These are phyloP conservation scores for Hirtodrosophila alboralis DNA, from an alignment of 2,888 invertebrate species.

Conservation along the genomic window DNA sequence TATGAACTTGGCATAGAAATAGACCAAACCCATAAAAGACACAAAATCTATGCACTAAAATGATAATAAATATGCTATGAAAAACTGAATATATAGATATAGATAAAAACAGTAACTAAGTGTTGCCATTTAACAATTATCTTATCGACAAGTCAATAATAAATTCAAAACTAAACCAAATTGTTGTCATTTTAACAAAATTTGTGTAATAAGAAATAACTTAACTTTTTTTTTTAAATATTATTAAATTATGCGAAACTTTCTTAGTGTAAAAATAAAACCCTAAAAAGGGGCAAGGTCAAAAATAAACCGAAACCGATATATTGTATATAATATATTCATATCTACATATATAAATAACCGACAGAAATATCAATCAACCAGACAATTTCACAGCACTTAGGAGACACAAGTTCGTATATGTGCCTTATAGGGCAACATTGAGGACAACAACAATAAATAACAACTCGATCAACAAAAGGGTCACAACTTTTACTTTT, in stretches of 20 bases:
- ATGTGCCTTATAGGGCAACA: slow-evolving; percentile 42
- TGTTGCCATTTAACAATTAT: slow-evolving; percentile 27
- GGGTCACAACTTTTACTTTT: slow-evolving; percentile 63
- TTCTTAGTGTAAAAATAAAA: not conserved
- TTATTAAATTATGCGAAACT: not conserved
- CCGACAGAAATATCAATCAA: too few species aligned
- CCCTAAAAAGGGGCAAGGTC: too few species aligned
- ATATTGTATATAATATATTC: too few species aligned
- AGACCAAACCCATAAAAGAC: slow-evolving; percentile 18
- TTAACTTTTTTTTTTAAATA: not conserved
- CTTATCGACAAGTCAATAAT: slow-evolving; percentile 38
- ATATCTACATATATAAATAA: too few species aligned
- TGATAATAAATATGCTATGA: slow-evolving; percentile 20
- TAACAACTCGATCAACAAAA: slow-evolving; percentile 24
- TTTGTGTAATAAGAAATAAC: slow-evolving; percentile 9
- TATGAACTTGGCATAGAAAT: not conserved
- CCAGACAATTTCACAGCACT: slow-evolving; percentile 32
- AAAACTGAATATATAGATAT: slow-evolving; percentile 21
- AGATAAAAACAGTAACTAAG: slow-evolving; percentile 15
- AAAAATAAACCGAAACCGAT: slow-evolving; percentile 10
- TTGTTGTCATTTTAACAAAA: too few species aligned
- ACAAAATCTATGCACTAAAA: not conserved
- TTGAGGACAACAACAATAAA: slow-evolving; percentile 52
- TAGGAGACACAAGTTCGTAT: slow-evolving; percentile 10
- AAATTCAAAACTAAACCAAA: slow-evolving; percentile 9